Evolutionary conservation across 2,888 invertebrate species (phyloP).

Genomic region (Melanostoma scalare): DNA sequence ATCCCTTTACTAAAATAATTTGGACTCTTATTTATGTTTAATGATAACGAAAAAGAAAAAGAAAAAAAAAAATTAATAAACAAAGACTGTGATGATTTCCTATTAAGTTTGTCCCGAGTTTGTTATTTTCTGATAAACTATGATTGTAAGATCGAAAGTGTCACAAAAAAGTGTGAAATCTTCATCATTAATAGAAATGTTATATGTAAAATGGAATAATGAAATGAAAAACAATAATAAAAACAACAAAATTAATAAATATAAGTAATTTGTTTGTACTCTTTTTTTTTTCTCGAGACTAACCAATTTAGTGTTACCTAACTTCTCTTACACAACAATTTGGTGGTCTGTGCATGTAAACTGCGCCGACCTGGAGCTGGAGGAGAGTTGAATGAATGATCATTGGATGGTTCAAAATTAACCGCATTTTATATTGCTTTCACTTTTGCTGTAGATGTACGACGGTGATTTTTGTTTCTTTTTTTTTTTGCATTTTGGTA

Average conservation of each 20-base stretch:
- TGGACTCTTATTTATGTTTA: slow-evolving; percentile 45
- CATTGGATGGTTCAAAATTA: slow-evolving; percentile 36
- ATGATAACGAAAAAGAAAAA: slow-evolving; percentile 9
- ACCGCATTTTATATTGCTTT: slow-evolving; percentile 52
- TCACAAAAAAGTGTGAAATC: slow-evolving; percentile 41
- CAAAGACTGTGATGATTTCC: slow-evolving; percentile 71
- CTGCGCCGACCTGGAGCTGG: slow-evolving; percentile 24
- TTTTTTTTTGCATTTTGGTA: neutral
- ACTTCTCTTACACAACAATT: slow-evolving; percentile 40
- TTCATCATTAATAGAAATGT: slow-evolving; percentile 58
- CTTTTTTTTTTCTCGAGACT: slow-evolving; percentile 8
- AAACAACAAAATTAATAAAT: slow-evolving; percentile 25
- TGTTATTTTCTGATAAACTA: slow-evolving; percentile 45
- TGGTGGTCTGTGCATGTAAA: slow-evolving; percentile 42
- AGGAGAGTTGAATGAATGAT: slow-evolving; percentile 63
- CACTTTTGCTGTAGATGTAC: slow-evolving; percentile 53
- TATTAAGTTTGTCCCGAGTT: slow-evolving; percentile 51
- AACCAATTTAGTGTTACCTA: slow-evolving; percentile 39
- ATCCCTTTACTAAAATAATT: slow-evolving; percentile 13
- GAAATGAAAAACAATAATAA: slow-evolving; percentile 30
- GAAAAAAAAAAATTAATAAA: slow-evolving; percentile 37
- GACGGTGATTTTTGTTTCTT: neutral
- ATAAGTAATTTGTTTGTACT: slow-evolving; percentile 12
- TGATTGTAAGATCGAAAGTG: slow-evolving; percentile 1
- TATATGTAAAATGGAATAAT: slow-evolving; percentile 37